A percentile compares a stretch with the other conserved stretches of the same genome.
Conservation (phyloP, 2,797 vertebrate species). For the Oryzias dopingdopingensis region DNA sequence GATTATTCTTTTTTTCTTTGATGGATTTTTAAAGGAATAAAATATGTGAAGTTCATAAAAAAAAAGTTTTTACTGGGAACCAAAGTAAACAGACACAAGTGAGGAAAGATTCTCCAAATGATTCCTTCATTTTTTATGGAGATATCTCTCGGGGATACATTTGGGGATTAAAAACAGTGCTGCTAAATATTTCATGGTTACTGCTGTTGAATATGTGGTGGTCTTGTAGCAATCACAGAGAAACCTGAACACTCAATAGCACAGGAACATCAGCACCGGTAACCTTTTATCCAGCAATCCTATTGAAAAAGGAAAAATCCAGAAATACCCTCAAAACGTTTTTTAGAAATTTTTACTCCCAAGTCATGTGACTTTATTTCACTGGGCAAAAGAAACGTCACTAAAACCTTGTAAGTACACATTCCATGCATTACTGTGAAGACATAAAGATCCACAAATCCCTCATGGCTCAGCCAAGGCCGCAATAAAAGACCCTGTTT, state of each 20-base stretch:
- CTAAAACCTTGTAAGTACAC: constrained; percentile 23
- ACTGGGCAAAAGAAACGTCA: neutral
- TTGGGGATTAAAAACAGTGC: constrained; percentile 37
- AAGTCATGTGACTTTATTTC: constrained; percentile 13
- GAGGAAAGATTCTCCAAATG: constrained; percentile 45
- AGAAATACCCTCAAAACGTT: constrained; percentile 17
- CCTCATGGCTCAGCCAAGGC: constrained; percentile 17
- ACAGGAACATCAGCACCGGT: constrained; percentile 26
- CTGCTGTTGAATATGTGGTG: constrained; percentile 55
- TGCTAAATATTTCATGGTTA: constrained; percentile 54
- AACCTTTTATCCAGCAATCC: neutral
- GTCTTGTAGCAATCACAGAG: constrained; percentile 35
- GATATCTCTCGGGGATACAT: constrained; percentile 55
- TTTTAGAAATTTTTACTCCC: constrained; percentile 3
- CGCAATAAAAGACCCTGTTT: constrained; percentile 33
- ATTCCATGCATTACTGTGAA: constrained; percentile 19
- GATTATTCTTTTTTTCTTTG: constrained; percentile 55
- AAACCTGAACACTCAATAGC: constrained; percentile 30
- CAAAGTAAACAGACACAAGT: constrained; percentile 50
- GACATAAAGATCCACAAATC: constrained; percentile 26
- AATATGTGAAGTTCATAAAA: constrained; percentile 26
- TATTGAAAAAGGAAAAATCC: constrained; percentile 17
- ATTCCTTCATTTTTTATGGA: constrained; percentile 56
- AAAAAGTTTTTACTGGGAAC: constrained; percentile 38
- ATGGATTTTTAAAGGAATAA: constrained; percentile 47